phyloP scores from a whole-genome alignment of 2,888 invertebrate genomes.

The Acanthacorydalis orientalis region DNA sequence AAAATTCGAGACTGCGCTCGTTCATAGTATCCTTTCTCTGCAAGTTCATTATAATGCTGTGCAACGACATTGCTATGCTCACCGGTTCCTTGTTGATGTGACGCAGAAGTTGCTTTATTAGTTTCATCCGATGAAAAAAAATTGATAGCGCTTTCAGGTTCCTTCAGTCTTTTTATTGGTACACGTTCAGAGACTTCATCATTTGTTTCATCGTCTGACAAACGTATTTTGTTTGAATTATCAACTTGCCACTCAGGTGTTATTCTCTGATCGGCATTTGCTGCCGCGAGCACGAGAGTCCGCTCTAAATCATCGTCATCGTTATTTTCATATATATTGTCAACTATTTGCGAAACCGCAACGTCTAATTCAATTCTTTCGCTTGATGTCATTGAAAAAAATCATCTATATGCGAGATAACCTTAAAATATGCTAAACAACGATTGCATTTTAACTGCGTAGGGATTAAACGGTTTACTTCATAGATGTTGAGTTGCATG shows the following conservation, averaged over 20 bases:
- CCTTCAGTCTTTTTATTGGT: too few relatives aligned
- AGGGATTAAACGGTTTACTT: too few relatives aligned
- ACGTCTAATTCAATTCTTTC: too few relatives aligned
- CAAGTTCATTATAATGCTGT: conserved; percentile 81
- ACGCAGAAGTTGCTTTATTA: conserved; percentile 2
- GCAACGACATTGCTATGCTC: conserved; percentile 56
- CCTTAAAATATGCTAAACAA: too few relatives aligned
- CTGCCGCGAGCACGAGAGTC: conserved; percentile 22
- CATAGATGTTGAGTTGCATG: too few relatives aligned
- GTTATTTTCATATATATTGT: not conserved
- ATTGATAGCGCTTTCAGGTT: too few relatives aligned
- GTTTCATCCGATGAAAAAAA: not conserved
- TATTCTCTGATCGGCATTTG: conserved; percentile 20
- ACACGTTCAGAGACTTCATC: conserved; percentile 8
- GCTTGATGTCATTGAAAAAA: too few relatives aligned
- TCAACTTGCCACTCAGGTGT: conserved; percentile 9
- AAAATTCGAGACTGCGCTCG: conserved; percentile 82
- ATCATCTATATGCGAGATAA: too few relatives aligned
- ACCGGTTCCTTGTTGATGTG: conserved; percentile 9
- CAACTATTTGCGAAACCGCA: too few relatives aligned
- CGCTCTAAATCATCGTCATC: conserved; percentile 21
- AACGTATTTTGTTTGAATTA: conserved; percentile 11
- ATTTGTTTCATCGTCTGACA: conserved; percentile 4
- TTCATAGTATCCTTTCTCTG: conserved; percentile 63
- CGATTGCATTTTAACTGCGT: too few relatives aligned